Base-by-base conservation (phyloP, 2,113 vertebrate species). In the Prolemur simus region DNA sequence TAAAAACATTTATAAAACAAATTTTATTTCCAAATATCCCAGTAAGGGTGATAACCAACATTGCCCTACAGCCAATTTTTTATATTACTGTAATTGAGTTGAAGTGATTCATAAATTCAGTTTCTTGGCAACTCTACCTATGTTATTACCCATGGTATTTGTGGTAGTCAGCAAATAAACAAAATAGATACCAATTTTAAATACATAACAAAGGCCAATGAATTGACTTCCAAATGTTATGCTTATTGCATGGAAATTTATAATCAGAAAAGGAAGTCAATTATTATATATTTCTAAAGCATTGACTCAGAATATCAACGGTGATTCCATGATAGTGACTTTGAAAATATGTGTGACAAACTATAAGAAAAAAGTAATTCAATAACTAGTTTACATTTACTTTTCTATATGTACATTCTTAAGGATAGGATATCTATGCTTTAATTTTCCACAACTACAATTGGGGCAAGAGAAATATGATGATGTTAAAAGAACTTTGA, bases 201-300 rank as follows among this genome's bases (percentile, higher is more conserved):
- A 60, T 34, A 34, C 2, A 14, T 45, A 68, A 8, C 1, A 39
- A 87, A 82, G 29, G 77, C 6, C 18, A 95, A 77, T 82, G 52
- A 49, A 7, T 39, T 94, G 11, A n/a, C 17, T 52, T 93, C 37
- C 29, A 81, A n/a, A 69, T 90, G 29, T 34, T 37, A 58, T 85
- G 4, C 13, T 47, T 66, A 87, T 39, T 71, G 29, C 3, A 73
- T 45, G 54, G 13, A 87, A 60, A 74, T 39, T 60, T 80, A 56
- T 18, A 85, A 83, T n/a, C 47, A 49, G 27, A 91, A 95, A 60
- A 77, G 1, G 2, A 91, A 64, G 4, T 18, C 2, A 39, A 39
- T 87, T 34, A 88, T 47, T 73, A 52, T n/a, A 83, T 42, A 45
- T 18, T 68, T 23, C 20, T 56, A 47, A 89, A 97, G 47, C 4